phyloP scores from a whole-genome alignment of 2,797 vertebrate species.

The Streptopelia turtur region DNA sequence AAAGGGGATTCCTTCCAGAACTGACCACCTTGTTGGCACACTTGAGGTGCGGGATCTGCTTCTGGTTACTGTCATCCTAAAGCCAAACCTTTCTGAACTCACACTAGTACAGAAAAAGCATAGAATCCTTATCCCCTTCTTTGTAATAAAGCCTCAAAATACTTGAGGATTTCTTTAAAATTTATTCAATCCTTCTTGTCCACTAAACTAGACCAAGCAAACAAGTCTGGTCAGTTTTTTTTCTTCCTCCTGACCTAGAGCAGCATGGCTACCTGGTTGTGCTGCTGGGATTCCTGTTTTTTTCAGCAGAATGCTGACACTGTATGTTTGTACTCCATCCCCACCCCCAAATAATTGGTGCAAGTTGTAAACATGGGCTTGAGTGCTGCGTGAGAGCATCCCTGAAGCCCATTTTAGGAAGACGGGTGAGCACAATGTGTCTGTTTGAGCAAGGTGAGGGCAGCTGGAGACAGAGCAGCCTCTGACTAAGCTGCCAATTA shows the following conservation, averaged over 20 bases:
- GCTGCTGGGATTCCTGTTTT: neutral
- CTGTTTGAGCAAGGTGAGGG: slow-evolving; percentile 35
- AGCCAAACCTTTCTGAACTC: neutral
- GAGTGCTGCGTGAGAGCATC: neutral
- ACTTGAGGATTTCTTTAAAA: neutral
- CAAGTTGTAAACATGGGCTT: neutral
- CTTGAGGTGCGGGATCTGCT: neutral
- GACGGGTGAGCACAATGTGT: neutral
- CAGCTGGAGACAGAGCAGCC: neutral
- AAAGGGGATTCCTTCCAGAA: neutral
- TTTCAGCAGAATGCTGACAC: neutral
- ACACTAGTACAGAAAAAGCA: neutral
- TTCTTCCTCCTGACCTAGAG: neutral
- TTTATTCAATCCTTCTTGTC: neutral
- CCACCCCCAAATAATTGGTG: slow-evolving; percentile 12
- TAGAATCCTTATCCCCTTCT: neutral
- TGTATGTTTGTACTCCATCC: neutral
- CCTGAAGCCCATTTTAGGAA: slow-evolving; percentile 27
- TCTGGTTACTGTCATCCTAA: neutral
- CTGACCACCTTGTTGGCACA: neutral
- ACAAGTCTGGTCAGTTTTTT: neutral
- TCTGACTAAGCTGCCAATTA: slow-evolving; percentile 45
- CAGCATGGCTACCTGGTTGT: neutral
- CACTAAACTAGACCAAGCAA: neutral
- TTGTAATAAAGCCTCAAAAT: neutral